These are phyloP conservation scores for Rostratula benghalensis DNA, from an alignment of 2,113 vertebrate species.

Conservation along the genomic window DNA sequence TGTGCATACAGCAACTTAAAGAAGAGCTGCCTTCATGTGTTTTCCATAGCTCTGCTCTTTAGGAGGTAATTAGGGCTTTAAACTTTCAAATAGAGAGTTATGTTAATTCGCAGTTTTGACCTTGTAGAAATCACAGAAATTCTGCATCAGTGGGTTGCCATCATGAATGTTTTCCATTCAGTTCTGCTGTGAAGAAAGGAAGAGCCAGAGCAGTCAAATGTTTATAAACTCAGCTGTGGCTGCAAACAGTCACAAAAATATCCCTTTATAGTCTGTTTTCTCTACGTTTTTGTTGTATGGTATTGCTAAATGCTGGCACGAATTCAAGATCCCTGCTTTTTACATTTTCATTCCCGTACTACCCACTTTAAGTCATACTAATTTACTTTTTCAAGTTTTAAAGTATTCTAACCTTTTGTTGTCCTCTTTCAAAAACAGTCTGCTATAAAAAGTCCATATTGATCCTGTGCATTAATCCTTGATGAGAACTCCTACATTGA, in stretches of 20 bases:
- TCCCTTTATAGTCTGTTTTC: background rate
- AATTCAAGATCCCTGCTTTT: background rate
- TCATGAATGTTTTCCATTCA: background rate
- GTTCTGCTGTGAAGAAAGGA: background rate
- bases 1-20: background rate
- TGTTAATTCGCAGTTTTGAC: background rate
- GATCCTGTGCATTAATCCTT: conserved; percentile 47
- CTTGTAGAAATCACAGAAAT: background rate
- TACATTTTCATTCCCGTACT: background rate
- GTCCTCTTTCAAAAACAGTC: conserved; percentile 49
- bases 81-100: background rate
- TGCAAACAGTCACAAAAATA: background rate
- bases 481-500: conserved; percentile 13
- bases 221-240: background rate
- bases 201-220: background rate
- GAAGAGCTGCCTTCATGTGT: background rate
- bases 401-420: conserved; percentile 48
- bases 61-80: conserved; percentile 3
- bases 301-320: background rate
- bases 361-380: background rate
- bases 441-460: conserved; percentile 50
- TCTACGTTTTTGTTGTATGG: background rate
- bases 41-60: background rate
- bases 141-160: background rate
- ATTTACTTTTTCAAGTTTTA: conserved; percentile 26